Evolutionary conservation across 2,888 invertebrate species (phyloP).

Genomic region (Eupithecia insigniata): DNA sequence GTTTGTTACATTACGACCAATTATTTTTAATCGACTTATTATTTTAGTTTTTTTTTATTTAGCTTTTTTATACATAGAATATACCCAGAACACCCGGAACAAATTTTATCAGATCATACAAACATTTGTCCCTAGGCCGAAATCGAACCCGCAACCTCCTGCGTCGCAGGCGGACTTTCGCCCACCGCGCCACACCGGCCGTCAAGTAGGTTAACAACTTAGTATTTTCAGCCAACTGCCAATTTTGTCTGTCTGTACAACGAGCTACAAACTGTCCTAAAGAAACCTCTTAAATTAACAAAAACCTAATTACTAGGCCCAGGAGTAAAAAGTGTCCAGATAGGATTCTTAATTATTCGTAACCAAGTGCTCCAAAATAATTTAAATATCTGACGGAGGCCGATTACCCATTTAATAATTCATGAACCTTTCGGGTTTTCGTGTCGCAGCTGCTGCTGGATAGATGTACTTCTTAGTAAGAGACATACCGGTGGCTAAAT

Average conservation of each 20-base stretch:
- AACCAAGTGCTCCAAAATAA: conserved; percentile 73
- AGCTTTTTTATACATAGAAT: no score
- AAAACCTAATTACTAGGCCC: conserved; percentile 48
- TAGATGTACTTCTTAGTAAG: conserved; percentile 13
- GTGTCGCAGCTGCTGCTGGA: conserved; percentile 66
- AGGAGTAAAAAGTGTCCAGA: conserved; percentile 41
- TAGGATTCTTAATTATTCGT: conserved; percentile 67
- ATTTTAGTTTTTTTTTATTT: no score
- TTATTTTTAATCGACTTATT: no score
- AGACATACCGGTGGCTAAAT: neutral
- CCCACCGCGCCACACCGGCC: no score
- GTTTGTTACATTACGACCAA: no score
- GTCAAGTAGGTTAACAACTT: no score
- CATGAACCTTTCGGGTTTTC: conserved; percentile 64
- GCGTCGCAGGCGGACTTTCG: no score
- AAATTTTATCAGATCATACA: no score
- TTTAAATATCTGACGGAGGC: conserved; percentile 72
- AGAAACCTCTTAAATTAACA: neutral
- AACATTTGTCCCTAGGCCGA: no score
- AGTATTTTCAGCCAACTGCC: no score
- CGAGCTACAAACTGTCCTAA: neutral
- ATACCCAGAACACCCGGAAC: no score
- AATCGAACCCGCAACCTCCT: no score
- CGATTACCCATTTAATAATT: conserved; percentile 74
- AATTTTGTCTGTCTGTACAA: neutral